Evolutionary conservation across 2,113 vertebrate genomes (phyloP).

Genomic region (Ciconia boyciana): DNA sequence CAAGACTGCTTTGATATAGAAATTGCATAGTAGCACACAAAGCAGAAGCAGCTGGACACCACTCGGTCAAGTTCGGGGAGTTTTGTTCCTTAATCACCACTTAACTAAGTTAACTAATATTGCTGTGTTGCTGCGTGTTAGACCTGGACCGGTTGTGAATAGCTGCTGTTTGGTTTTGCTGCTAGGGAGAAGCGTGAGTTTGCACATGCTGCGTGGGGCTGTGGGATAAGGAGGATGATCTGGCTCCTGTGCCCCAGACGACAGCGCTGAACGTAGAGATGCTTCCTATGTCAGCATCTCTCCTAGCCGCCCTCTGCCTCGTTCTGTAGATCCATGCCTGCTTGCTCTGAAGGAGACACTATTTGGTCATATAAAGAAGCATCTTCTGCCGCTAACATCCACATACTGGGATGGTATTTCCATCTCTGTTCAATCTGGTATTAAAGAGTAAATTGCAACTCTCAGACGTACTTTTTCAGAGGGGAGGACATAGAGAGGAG

Average conservation of each 20-base stretch:
- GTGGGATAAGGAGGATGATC: background rate
- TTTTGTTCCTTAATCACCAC: conserved; percentile 27
- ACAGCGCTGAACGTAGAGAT: fast-evolving
- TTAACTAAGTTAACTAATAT: background rate
- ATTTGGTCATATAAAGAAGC: background rate
- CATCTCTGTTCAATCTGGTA: background rate
- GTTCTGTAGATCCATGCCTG: background rate
- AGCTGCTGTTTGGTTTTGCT: background rate
- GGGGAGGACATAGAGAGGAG: background rate
- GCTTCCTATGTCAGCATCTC: background rate
- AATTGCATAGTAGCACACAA: conserved; percentile 33
- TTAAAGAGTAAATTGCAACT: background rate
- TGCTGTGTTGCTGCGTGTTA: background rate
- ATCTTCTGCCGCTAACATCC: background rate
- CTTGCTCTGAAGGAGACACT: background rate
- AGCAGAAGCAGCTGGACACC: conserved; percentile 38
- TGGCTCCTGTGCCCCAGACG: background rate
- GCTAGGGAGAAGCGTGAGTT: background rate
- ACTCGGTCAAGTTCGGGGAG: background rate
- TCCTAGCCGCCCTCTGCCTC: background rate
- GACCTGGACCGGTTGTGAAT: background rate
- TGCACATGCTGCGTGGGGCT: background rate
- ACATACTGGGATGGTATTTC: background rate
- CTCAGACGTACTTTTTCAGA: background rate
- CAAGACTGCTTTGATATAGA: conserved; percentile 55